Percentiles rank a stretch among this genome's conserved stretches.
Conservation (phyloP, 2,888 invertebrate genomes). For the Drosophila engyochracea region DNA sequence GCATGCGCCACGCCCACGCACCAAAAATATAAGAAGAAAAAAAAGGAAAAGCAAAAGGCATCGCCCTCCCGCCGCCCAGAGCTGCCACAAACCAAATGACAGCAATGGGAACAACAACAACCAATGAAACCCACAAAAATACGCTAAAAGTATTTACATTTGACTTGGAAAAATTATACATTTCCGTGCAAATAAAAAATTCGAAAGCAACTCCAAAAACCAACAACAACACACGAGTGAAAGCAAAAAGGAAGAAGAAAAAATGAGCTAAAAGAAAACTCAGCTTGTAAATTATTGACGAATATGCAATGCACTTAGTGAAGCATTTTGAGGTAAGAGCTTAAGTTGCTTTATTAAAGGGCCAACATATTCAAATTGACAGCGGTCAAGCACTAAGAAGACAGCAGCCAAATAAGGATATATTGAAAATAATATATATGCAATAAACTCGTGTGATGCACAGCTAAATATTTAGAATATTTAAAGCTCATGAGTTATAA, state of each 20-base stretch:
- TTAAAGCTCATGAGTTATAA: background rate
- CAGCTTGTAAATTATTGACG: conserved; percentile 45
- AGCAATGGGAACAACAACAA: conserved; percentile 59
- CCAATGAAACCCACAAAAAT: conserved; percentile 78
- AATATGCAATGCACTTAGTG: conserved; percentile 62
- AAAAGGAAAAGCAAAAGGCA: background rate
- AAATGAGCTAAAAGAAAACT: conserved; percentile 26
- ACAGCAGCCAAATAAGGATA: background rate
- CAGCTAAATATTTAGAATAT: background rate
- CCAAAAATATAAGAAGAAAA: background rate
- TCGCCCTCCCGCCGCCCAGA: background rate
- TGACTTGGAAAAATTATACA: conserved; percentile 81
- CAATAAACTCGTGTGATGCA: background rate
- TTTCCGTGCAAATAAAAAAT: conserved; percentile 82
- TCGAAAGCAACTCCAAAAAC: conserved; percentile 34
- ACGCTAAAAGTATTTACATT: conserved; percentile 82
- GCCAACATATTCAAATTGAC: background rate
- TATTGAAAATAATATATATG: background rate
- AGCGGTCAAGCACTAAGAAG: background rate
- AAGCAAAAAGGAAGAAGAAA: background rate
- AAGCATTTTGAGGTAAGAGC: background rate
- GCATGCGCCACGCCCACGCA: conserved; percentile 70
- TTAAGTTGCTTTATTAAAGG: background rate
- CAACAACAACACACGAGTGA: conserved; percentile 33
- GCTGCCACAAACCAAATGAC: conserved; percentile 41